Base-by-base conservation (phyloP, 2,113 vertebrate genomes). In the Syngnathus floridae region DNA sequence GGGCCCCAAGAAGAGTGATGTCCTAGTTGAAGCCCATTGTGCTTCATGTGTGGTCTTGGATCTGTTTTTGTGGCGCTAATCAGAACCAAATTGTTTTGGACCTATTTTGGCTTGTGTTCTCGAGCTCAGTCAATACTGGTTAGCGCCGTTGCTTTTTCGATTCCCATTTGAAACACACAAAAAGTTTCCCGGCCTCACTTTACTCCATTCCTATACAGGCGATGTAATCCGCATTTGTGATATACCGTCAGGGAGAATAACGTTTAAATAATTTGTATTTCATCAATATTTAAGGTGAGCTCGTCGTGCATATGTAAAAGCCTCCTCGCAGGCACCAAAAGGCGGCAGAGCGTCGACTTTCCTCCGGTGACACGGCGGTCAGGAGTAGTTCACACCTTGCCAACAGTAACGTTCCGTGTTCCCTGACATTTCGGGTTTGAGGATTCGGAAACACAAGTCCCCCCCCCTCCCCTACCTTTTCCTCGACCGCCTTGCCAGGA, bases 241-340 rank as follows among this genome's bases (percentile, higher is more conserved):
- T 19, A 10, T 41, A 37, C 58, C 13, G 16, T 14, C 59, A 11
- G 40, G 26, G 59, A 26, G 38, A 43, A 41, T 61, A 43, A 74
- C 77, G 73, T 40, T 77, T 85, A 75, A 82, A 86, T 88, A 79
- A 88, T 89, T 86, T 84, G 76, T 80, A 78, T 81, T 77, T 72
- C 69, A 81, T 87, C 56, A 80, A 88, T 81, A 12, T 81, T 83
- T 82, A 38, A 86, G 75, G 22, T n/a, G 45, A 64, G 40, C 60
- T 43, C 48, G 63, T 55, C 77, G 74, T 84, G 75, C 67, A 83
- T 87, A 75, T 78, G 79, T 72, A 70, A 87, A 62, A n/a, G n/a
- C 46, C 36, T 21, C 40, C 3, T 21, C 2, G 49, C 63, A 66
- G 37, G 75, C 72, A 82, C 78, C 67, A 71, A 78, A 84, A 77